Percentiles rank a stretch among this genome's conserved stretches.
These are phyloP conservation scores for Eremobia ochroleuca DNA, from an alignment of 2,888 invertebrate species.

Conservation along the genomic window DNA sequence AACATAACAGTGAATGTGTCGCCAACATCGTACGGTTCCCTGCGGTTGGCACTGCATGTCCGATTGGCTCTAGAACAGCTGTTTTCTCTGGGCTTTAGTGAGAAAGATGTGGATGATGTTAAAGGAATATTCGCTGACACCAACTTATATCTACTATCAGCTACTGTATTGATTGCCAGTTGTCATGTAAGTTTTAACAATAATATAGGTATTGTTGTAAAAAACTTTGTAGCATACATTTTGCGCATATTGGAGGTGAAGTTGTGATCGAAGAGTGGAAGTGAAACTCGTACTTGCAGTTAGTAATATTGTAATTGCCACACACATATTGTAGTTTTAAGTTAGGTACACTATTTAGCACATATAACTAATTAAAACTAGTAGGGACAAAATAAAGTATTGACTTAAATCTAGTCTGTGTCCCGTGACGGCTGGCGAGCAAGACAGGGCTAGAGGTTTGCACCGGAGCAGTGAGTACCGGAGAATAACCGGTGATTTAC, in stretches of 20 bases:
- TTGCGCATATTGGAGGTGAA: background rate
- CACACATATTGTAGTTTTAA: background rate
- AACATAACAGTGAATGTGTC: constrained; percentile 93
- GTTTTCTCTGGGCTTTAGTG: constrained; percentile 95
- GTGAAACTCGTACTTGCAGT: background rate
- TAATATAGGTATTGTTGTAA: background rate
- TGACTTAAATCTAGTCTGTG: too few relatives aligned
- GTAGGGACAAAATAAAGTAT: background rate
- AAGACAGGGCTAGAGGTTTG: too few relatives aligned
- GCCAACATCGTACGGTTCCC: constrained; percentile 95
- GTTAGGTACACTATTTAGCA: background rate
- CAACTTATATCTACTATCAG: constrained; percentile 96
- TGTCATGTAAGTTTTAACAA: constrained; percentile 95
- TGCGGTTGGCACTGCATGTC: constrained; percentile 95
- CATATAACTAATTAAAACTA: background rate
- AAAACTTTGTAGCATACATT: background rate
- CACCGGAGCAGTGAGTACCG: too few relatives aligned
- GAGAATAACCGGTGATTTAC: too few relatives aligned
- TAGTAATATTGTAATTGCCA: background rate
- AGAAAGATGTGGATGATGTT: constrained; percentile 98
- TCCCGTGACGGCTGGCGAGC: too few relatives aligned
- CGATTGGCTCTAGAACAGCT: constrained; percentile 94
- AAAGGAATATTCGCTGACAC: constrained; percentile 99
- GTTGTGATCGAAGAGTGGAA: background rate
- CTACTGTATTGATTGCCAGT: constrained; percentile 97